A percentile compares a stretch with the other conserved stretches of the same genome.
Conservation (phyloP, 1,140 invertebrate species). For the Formica selysi region DNA sequence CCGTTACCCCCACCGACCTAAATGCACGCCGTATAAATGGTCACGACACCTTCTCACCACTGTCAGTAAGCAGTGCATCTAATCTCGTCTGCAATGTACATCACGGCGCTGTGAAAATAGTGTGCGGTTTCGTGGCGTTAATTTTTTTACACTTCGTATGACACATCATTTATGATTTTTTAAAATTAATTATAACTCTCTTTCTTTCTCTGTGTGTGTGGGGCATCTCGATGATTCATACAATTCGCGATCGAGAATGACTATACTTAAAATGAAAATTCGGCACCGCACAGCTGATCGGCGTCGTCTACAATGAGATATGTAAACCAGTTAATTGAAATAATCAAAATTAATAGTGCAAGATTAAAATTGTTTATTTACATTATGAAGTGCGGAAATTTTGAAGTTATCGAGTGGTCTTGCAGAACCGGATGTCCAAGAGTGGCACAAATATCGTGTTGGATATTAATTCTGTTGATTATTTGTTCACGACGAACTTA, state of each 20-base stretch:
- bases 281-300: neutral
- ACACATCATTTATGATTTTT: constrained; percentile 20
- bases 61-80: constrained; percentile 81
- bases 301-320: constrained; percentile 20
- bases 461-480: constrained; percentile 45
- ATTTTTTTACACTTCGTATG: neutral
- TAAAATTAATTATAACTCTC: constrained; percentile 5
- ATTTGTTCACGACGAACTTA: neutral
- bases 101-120: constrained; percentile 14
- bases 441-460: neutral
- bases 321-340: neutral
- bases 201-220: too few relatives aligned
- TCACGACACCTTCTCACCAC: constrained; percentile 83
- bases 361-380: neutral
- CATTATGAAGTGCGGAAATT: constrained; percentile 39
- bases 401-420: neutral
- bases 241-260: neutral
- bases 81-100: constrained; percentile 49
- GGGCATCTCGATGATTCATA: neutral
- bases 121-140: neutral
- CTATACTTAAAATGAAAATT: neutral
- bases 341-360: constrained; percentile 3
- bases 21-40: constrained; percentile 85
- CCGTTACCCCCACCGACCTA: constrained; percentile 85
- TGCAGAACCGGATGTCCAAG: neutral